Base-by-base conservation (phyloP, 2,888 invertebrate species). In the Unio pictorum region DNA sequence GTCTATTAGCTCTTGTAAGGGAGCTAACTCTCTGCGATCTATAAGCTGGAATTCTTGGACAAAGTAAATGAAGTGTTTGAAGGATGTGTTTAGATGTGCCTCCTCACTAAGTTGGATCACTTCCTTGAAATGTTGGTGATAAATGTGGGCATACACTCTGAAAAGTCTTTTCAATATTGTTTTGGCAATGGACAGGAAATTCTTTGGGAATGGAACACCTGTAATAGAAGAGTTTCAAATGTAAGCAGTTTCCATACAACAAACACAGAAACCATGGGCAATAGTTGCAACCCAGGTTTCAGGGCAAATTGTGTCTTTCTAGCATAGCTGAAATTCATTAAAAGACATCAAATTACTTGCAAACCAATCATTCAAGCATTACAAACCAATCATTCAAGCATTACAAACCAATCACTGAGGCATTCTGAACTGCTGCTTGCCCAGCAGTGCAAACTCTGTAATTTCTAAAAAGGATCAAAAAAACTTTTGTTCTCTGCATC, bases 61-160 rank as follows among this genome's bases (percentile, higher is more conserved):
- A 89, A 97, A 97, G 92, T 97, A 98, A 89, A 99, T 98, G 91
- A 99, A 99, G 92, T 99, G 99, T 90, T 99, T 99, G 92, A 99
- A 99, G 83, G 98, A 98, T 74, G 99, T 99, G 91, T 99, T 99
- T 84, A 99, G 93, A 91, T 99, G 99, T 68, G 99, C 98, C 91
- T 99, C 99, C 91, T 99, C 99, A 67, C 88, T 84, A 71, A 99
- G 93, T 91, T 97, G 96, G 69, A 99, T 97, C 77, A 99, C 98
- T 92, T 98, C 96, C 69, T 95, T 94, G 91, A 99, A 99, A 92
- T 99, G 99, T 90, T 98, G 98, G 92, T 99, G 98, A 92, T 99
- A 99, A 89, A 99, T 98, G 92, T 99, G 99, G 67, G 99, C 99
- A 91, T 99, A 99, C 73, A 99, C 98, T 88, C 99, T 94, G 91